A percentile compares a stretch with the other conserved stretches of the same genome.
Evolutionary conservation across 2,113 vertebrate genomes (phyloP).

Genomic region (Struthidea cinerea): DNA sequence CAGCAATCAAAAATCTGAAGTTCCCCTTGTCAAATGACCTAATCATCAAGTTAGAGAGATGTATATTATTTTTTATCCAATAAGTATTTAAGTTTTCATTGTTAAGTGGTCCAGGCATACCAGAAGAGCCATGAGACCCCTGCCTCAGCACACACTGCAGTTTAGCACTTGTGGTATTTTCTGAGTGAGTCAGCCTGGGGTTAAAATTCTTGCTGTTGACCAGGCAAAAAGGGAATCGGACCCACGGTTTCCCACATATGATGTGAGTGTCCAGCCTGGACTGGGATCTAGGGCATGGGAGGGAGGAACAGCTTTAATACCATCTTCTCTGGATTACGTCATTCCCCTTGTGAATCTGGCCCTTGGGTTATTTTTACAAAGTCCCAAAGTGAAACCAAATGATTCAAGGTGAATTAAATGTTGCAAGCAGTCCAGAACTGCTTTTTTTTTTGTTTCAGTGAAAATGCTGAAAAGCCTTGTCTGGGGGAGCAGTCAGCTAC

Average conservation of each 20-base stretch:
- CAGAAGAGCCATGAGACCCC: neutral
- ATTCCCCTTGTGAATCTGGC: neutral
- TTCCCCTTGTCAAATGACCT: neutral
- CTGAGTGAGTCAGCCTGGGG: neutral
- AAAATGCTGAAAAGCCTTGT: slow-evolving; percentile 6
- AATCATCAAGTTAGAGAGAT: neutral
- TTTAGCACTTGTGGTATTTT: neutral
- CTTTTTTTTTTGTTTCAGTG: neutral
- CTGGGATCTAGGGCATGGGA: neutral
- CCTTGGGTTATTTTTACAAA: neutral
- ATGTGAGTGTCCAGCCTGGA: neutral
- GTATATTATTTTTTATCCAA: neutral
- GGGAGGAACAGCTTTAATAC: neutral
- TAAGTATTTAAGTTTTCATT: neutral
- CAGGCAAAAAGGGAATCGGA: neutral
- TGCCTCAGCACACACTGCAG: neutral
- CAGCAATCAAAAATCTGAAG: neutral
- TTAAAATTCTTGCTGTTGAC: neutral
- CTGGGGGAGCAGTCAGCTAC: neutral
- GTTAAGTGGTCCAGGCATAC: neutral
- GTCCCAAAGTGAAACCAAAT: neutral
- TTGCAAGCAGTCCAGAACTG: neutral
- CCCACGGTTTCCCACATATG: neutral
- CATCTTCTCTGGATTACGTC: neutral
- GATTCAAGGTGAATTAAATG: slow-evolving; percentile 4